Conservation (phyloP, 2,113 vertebrate species). For the Marmota monax region DNA sequence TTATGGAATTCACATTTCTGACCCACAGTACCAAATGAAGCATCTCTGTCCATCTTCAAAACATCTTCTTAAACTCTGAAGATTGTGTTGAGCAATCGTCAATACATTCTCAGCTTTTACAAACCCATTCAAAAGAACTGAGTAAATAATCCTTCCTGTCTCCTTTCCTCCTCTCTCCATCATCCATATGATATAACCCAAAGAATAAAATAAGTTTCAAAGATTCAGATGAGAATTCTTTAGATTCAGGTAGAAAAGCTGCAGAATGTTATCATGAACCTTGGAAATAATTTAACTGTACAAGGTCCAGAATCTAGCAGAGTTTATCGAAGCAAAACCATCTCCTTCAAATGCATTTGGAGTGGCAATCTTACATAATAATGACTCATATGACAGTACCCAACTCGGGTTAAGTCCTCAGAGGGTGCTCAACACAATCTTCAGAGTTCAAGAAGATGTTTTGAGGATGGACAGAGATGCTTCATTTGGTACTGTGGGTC, state of each 20-base stretch:
- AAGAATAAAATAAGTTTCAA: background rate
- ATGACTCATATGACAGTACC: background rate
- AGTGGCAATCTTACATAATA: background rate
- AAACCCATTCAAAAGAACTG: background rate
- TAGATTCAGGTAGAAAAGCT: background rate
- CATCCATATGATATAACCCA: background rate
- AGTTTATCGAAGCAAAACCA: conserved; percentile 35
- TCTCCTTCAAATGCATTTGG: background rate
- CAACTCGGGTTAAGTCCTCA: background rate
- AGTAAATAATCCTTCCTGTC: background rate
- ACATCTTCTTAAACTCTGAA: background rate
- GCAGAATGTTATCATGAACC: background rate
- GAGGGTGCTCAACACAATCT: background rate
- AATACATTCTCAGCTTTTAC: background rate
- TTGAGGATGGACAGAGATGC: background rate
- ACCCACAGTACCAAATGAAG: background rate
- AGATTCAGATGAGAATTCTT: background rate
- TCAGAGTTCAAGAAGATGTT: background rate
- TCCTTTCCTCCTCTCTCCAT: background rate
- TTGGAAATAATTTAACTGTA: background rate
- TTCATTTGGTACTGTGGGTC: background rate
- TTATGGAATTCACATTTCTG: conserved; percentile 25
- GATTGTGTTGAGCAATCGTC: background rate
- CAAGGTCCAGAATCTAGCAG: conserved; percentile 7
- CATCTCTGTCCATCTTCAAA: background rate